Evolutionary conservation across 2,888 invertebrate genomes (phyloP), one percentile per base, ranked within the genome.

Genomic region (Cecidostiba fungosa): DNA sequence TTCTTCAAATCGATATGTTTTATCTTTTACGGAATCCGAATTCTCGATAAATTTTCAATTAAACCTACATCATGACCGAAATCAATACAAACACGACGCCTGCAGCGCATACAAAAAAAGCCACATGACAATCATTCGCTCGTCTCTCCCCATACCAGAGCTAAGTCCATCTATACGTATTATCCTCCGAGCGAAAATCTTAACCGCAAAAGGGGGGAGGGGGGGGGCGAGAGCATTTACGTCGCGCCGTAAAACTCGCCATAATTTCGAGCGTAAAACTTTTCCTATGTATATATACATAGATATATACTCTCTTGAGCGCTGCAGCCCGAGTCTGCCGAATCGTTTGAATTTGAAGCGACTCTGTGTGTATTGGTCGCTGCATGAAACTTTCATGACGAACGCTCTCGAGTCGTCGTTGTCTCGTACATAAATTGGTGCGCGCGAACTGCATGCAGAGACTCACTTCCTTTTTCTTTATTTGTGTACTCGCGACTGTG

Each of bases 321-420:
- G 0, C 69, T n/a, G 29, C 39, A n/a, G 26, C 8, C 3, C 29
- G 16, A 5, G 70, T 29, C 47, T n/a, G 39, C 36, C 32, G 59
- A 59, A 59, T 16, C 59, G 32, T 80, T 32, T 73, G 59, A 72
- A 43, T 81, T 62, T 62, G 23, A 66, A 29, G 29, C 4, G 62
- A 26, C 14, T 4, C 10, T n/a, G 29, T 29, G 29, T 36, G 29
- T 39, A 36, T 62, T 10, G 29, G 29, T 47, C 32, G 12, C 12
- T 14, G 23, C 69, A 77, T 82, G 82, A 82, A 82, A 82, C 32
- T 82, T 82, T 82, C 76, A 82, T 82, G 82, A 62, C 62, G 82
- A 43, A 82, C 47, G 19, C 73, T 59, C 26, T 23, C 39, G 66
- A 66, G 72, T 36, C 29, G 50, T 59, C 73, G 59, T 32, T 50